Evolutionary conservation across 2,797 vertebrate genomes (phyloP), one percentile per base, ranked within the genome.

Genomic region (Xerus rutilus): DNA sequence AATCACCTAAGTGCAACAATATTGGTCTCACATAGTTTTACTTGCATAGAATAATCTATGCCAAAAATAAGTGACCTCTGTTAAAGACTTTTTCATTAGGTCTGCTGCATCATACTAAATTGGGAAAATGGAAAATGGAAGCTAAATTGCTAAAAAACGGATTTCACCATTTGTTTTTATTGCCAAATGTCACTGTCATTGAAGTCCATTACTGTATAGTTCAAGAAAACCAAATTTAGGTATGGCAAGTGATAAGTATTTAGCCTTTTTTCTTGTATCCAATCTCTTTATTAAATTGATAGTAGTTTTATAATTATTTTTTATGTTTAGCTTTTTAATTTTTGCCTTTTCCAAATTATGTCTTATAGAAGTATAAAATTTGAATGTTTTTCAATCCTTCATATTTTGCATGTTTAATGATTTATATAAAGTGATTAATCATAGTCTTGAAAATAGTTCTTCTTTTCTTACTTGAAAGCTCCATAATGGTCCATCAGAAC

Each of bases 181-280:
- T 62, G 54, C 49, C 69, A 49, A 73, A 45, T 57, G 4, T 18
- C 23, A 57, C 49, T 47, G 32, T 73, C 18, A 6, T 70, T 62
- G n/a, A 74, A 47, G 52, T 47, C 70, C 30, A 23, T 82, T 62
- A 25, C 21, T 65, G 21, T 59, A 12, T 52, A 84, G 64, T 6
- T 69, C 52, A 54, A 25, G 25, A 92, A 91, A 83, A 45, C 70
- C 59, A 86, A 54, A 70, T 84, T 86, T 64, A 83, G 8, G 35
- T 39, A 57, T 76, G 87, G 12, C 39, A 21, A 39, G 32, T 73
- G 69, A 47, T 67, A 81, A 35, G 17, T 49, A 14, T 79, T 69
- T 78, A 47, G 76, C 18, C 1, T 49, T 95, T 92, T 93, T 81
- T 23, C 47, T 65, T 74, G 12, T 69, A 96, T 94, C 12, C 21